Conservation (phyloP, 2,113 vertebrate genomes). For the Paradisaea rubra region DNA sequence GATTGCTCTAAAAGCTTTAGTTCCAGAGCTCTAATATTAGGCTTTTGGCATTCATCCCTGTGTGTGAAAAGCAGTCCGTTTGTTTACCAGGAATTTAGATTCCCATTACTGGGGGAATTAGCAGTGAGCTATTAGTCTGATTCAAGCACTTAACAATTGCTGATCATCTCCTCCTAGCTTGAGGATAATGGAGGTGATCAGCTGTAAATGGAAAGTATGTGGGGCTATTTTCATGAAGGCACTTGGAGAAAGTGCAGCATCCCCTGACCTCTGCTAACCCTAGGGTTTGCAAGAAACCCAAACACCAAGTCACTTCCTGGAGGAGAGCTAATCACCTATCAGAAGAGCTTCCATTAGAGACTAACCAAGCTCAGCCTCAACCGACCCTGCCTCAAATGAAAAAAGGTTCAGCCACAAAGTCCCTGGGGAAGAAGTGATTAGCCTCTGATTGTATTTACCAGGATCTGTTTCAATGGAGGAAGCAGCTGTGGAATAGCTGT, state of each 20-base stretch:
- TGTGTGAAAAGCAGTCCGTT: conserved; percentile 68
- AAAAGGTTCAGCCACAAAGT: conserved; percentile 1
- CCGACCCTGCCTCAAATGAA: neutral
- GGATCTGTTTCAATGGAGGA: neutral
- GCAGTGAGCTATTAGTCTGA: conserved; percentile 78
- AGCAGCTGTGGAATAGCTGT: neutral
- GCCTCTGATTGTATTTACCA: neutral
- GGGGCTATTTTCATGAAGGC: conserved; percentile 54
- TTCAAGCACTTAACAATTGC: conserved; percentile 79
- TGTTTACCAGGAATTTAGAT: conserved; percentile 81
- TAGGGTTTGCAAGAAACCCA: conserved; percentile 48
- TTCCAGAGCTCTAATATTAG: conserved; percentile 67
- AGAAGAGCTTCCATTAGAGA: conserved; percentile 56
- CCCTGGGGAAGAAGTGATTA: neutral
- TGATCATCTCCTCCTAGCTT: conserved; percentile 68
- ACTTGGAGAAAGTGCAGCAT: conserved; percentile 38
- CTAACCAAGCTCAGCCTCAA: neutral
- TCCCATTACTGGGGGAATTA: conserved; percentile 75
- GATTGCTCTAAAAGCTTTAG: conserved; percentile 72
- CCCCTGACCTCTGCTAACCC: conserved; percentile 48
- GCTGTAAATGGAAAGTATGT: conserved; percentile 66
- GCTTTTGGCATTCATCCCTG: conserved; percentile 73
- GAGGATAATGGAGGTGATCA: conserved; percentile 74
- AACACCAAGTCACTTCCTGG: conserved; percentile 51
- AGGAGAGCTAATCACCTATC: conserved; percentile 33